A percentile compares a stretch with the other conserved stretches of the same genome.
These are phyloP conservation scores for Echiichthys vipera DNA, from an alignment of 2,797 vertebrate species.

Conservation along the genomic window DNA sequence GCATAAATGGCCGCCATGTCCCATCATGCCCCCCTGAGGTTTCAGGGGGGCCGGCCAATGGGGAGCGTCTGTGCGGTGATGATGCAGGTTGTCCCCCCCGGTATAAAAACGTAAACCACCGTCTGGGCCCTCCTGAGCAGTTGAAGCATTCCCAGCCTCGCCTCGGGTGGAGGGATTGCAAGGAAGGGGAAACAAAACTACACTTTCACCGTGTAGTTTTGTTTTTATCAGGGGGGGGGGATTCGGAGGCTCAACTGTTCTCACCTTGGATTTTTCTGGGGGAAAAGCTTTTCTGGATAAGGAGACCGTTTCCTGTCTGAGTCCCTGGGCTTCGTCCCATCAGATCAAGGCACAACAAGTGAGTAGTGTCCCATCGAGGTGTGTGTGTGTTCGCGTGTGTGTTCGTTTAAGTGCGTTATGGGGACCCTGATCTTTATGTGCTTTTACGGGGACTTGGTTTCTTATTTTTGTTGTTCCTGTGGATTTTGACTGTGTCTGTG, in stretches of 20 bases:
- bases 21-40: constrained; percentile 74
- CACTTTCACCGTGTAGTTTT: constrained; percentile 91
- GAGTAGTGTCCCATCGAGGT: constrained; percentile 81
- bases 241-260: constrained; percentile 91
- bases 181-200: constrained; percentile 93
- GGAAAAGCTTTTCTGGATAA: constrained; percentile 86
- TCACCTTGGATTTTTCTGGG: constrained; percentile 89
- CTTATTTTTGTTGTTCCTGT: too few relatives aligned
- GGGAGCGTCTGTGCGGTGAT: constrained; percentile 57
- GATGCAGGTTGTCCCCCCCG: constrained; percentile 83
- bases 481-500: constrained; percentile 19
- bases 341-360: constrained; percentile 92
- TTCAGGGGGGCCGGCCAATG: constrained; percentile 85
- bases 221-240: constrained; percentile 87
- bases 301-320: constrained; percentile 72
- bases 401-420: too few relatives aligned
- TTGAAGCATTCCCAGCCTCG: constrained; percentile 98
- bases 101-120: constrained; percentile 90
- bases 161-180: constrained; percentile 99
- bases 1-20: constrained; percentile 80
- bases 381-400: too few relatives aligned
- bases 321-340: constrained; percentile 92
- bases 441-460: background rate
- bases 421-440: too few relatives aligned
- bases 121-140: constrained; percentile 94